Evolutionary conservation across 2,888 invertebrate species (phyloP), one percentile per base, ranked within the genome.

Genomic region (Sarcophaga variegata): DNA sequence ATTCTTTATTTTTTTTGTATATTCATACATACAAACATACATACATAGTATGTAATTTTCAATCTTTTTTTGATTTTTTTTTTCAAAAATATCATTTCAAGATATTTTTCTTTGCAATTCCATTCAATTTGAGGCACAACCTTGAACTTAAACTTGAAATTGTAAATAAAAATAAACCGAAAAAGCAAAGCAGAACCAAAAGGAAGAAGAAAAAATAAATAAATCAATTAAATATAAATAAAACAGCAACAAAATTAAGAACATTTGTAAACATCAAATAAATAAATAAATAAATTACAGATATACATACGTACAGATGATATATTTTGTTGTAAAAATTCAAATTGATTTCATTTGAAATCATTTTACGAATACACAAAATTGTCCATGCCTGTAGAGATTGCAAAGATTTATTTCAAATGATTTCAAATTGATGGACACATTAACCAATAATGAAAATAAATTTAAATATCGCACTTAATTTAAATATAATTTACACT

Each of bases 81-180:
- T 11, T 22, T 14, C n/a, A 59, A 59, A 59, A 62, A 62, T 62
- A 17, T 62, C 14, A 62, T 62, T 62, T 62, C 6, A 62, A 62
- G n/a, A 59, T 59, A 59, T 17, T n/a, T 59, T 62, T 12, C 17
- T 17, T 20, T 62, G 62, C n/a, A 17, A 47, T 69, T 69, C 45
- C n/a, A n/a, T 47, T 63, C 4, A 64, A 78, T 78, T 10, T 37
- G 37, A 37, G 60, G 20, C 45, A 74, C n/a, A 79, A 69, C 80
- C 80, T 86, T 86, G 74, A 81, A 77, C 86, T 83, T 82, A 77
- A 83, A 83, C 80, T 81, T 83, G 63, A 70, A 75, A 69, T 60
- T 78, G 5, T 47, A 60, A 49, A 74, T 47, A 49, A 8, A 47
- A 64, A 63, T 22, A n/a, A 78, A 69, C 11, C 63, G 10, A 17